Conservation (phyloP, 2,113 vertebrate genomes). For the Labeo rohita region DNA sequence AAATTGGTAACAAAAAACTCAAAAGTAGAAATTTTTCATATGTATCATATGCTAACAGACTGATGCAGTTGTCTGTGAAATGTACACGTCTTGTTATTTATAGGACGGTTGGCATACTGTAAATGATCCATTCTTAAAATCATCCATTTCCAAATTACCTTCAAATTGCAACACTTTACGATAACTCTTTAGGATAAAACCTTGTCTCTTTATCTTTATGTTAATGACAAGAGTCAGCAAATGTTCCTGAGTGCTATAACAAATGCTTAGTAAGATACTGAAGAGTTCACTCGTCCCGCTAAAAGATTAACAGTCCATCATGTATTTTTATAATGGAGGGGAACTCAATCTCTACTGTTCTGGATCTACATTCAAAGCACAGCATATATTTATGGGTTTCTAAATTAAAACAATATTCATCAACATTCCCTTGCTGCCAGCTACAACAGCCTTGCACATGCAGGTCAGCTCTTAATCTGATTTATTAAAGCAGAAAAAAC, state of each 20-base stretch:
- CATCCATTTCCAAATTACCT: neutral
- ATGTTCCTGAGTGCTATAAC: constrained; percentile 14
- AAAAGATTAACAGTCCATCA: neutral
- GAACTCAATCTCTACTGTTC: neutral
- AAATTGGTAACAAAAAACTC: neutral
- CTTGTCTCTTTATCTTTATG: neutral
- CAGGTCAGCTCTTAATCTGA: constrained; percentile 15
- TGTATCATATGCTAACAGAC: neutral
- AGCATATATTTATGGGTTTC: neutral
- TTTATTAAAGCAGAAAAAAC: constrained; percentile 24
- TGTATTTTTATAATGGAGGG: neutral
- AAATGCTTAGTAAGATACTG: neutral
- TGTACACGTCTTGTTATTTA: neutral
- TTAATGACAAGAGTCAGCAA: constrained; percentile 9
- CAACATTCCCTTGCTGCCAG: constrained; percentile 2
- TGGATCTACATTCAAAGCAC: constrained; percentile 7
- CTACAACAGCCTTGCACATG: constrained; percentile 2
- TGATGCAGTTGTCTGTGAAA: neutral
- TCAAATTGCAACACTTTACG: neutral
- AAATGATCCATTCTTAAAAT: neutral
- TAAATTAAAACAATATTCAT: neutral
- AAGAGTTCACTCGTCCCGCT: neutral
- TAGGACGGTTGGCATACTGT: neutral
- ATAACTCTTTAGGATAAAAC: neutral
- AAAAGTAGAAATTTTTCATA: neutral